A percentile compares a stretch with the other conserved stretches of the same genome.
Conservation (phyloP, 2,888 invertebrate species). For the Campaea margaritaria region DNA sequence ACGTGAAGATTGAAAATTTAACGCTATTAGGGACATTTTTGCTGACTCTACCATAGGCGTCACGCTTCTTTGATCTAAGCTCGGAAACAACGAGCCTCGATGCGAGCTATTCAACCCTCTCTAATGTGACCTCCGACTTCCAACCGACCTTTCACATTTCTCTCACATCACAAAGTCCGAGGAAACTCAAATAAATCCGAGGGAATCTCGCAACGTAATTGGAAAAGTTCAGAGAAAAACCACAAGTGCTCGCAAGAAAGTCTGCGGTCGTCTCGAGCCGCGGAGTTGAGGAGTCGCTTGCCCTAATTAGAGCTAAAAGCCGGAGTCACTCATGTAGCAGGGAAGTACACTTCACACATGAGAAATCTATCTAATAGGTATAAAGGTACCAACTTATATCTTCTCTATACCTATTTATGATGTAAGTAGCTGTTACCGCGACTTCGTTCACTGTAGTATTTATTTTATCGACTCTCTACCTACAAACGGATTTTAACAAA, state of each 20-base stretch:
- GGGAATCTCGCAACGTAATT: conserved; percentile 24
- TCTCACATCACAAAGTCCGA: not conserved
- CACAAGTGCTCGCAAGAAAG: conserved; percentile 16
- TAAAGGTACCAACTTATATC: not conserved
- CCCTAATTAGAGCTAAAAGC: conserved; percentile 46
- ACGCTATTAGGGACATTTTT: no score
- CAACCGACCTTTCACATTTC: conserved; percentile 7
- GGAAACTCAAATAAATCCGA: conserved; percentile 11
- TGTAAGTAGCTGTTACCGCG: no score
- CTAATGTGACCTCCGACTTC: conserved; percentile 4
- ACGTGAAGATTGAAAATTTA: no score
- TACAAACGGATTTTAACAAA: no score
- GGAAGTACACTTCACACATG: conserved; percentile 1
- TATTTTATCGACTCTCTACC: no score
- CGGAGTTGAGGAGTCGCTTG: conserved; percentile 32
- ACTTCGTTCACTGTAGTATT: no score
- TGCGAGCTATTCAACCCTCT: conserved; percentile 11
- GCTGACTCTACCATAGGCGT: not conserved
- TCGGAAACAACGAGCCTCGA: not conserved
- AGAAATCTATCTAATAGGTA: not conserved
- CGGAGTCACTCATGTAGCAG: conserved; percentile 30
- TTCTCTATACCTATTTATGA: no score
- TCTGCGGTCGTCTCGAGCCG: conserved; percentile 6
- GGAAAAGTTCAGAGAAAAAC: conserved; percentile 29
- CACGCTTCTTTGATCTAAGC: conserved; percentile 1